Base-by-base conservation (phyloP, 1,140 invertebrate genomes). In the Eueides isabella region DNA sequence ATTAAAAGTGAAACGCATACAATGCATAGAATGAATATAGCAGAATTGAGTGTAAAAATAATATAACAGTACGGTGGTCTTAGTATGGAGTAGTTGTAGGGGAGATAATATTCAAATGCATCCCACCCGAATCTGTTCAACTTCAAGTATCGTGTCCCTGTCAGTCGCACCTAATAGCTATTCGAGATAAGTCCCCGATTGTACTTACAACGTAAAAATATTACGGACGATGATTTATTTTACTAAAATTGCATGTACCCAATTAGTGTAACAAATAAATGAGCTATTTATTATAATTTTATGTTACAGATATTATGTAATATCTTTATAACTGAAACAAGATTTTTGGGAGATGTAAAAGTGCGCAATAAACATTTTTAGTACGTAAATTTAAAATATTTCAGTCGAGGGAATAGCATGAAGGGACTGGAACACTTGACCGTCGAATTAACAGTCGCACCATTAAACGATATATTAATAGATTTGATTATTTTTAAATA, bases 91-190 rank as follows among this genome's bases (percentile, higher is more conserved):
- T 68, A 68, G 67, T 55, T 67, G 28, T 61, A 12, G 29, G 67
- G 28, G 30, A 26, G 16, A 68, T 68, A 61, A 68, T 61, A 61
- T 68, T 61, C 44, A 61, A 68, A 61, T 68, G 44, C 67, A 67
- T 23, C 41, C 66, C 66, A 48, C 66, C 11, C 29, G 16, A 7
- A 67, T 9, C 16, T 38, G 41, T 55, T 67, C 14, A 28, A 30
- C 28, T 55, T 67, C 14, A 28, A 30, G 12, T 19, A 29, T 55
- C 66, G 23, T 38, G 29, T 55, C 41, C 11, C 66, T 67, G 66
- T 55, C 38, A 67, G 16, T 19, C 38, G n/a, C 38, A 67, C 38
- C 41, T 30, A 67, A 48, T 19, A 74, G 31, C 62, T 63, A 70
- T 69, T 35, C n/a, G 41, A 5, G 41, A 44, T 7, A 44, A 19